These are phyloP conservation scores for Gymnocypris eckloni DNA, from an alignment of 2,797 vertebrate species.

Conservation along the genomic window DNA sequence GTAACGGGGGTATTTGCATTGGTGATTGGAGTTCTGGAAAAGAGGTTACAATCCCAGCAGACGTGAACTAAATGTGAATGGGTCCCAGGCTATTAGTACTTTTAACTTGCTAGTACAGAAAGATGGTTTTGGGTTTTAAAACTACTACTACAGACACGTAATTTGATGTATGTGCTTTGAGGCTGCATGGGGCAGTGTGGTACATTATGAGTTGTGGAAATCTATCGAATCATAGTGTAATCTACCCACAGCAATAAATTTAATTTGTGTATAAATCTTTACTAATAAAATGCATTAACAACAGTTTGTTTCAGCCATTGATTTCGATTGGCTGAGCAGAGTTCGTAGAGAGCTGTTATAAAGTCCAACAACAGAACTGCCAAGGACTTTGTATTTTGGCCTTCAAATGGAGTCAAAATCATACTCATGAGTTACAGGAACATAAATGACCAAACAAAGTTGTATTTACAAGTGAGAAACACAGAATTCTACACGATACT, in stretches of 20 bases:
- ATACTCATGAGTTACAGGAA: neutral
- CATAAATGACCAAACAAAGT: neutral
- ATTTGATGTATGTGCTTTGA: neutral
- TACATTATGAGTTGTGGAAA: slow-evolving; percentile 7
- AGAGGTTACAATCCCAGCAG: slow-evolving; percentile 27
- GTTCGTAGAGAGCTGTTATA: neutral
- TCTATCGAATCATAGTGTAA: slow-evolving; percentile 1
- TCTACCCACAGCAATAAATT: slow-evolving; percentile 5
- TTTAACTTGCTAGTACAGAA: slow-evolving; percentile 25
- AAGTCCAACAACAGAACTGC: neutral
- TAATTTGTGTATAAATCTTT: neutral
- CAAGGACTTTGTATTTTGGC: neutral
- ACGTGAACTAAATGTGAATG: slow-evolving; percentile 12
- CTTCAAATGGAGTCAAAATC: neutral
- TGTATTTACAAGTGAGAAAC: neutral
- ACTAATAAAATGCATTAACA: slow-evolving; percentile 17
- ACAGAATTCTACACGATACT: neutral
- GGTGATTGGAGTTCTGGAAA: slow-evolving; percentile 45
- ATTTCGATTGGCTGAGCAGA: slow-evolving; percentile 4
- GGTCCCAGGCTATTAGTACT: slow-evolving; percentile 3
- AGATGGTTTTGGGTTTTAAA: slow-evolving; percentile 32
- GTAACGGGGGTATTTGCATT: slow-evolving; percentile 47
- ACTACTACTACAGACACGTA: neutral
- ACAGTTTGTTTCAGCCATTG: neutral
- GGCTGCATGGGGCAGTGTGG: neutral